Base-by-base conservation (phyloP, 2,797 vertebrate genomes). In the Hylomyscus alleni region DNA sequence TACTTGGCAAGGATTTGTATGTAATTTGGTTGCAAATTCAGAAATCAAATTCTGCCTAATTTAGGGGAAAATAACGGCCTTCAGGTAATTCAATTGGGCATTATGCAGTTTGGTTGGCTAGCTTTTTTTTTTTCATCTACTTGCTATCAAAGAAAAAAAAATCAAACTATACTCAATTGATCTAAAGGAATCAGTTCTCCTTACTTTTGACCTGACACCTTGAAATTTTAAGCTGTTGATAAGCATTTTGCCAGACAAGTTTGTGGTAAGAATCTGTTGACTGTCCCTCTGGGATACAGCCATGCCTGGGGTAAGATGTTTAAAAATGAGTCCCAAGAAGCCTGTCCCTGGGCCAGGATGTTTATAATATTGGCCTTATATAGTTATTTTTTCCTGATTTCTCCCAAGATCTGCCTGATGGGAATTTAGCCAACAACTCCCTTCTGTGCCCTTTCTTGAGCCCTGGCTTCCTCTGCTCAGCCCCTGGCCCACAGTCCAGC, bases 311-410 rank as follows among this genome's bases (percentile, higher is more conserved):
- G 95, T 96, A 76, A 95, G 97, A 95, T 92, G 80, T 95, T 81
- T 54, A 75, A 97, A 97, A 97, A 24, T 88, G 84, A 69, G 75
- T 86, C 88, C n/a, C 29, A 94, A n/a, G n/a, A 96, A 87, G 75
- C 26, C 80, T 96, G 93, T 97, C 12, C 60, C 85, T 29, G 80
- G 56, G 14, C 1, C 95, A 73, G 40, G 95, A 94, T 97, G 94
- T 97, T 98, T 92, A 97, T 20, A 90, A 65, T 81, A 26, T 92
- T 58, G 11, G 90, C 83, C 97, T 98, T 96, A 95, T 92, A 10
- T 65, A 92, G 94, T 83, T 95, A 54, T 92, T 97, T 97, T 97
- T 97, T 97, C 97, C 97, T 88, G 96, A 86, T 96, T 97, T 98
- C 97, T 97, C 89, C 26, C 93, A 96, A 97, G 84, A 96, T 87